Evolutionary conservation across 2,797 vertebrate genomes (phyloP).

Genomic region (Taenioides sp.): DNA sequence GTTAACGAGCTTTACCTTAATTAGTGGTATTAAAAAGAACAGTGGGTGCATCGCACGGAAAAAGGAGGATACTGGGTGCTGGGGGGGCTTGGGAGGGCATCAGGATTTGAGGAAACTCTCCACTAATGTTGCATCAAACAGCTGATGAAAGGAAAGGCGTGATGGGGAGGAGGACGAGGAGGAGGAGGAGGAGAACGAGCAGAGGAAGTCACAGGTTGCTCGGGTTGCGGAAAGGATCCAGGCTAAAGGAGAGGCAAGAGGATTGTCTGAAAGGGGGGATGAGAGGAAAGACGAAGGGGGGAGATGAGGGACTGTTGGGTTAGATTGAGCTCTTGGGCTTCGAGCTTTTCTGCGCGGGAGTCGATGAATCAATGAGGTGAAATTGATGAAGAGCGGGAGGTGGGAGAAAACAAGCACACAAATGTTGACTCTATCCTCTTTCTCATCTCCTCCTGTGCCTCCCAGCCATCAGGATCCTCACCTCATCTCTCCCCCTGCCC

Average conservation of each 20-base stretch:
- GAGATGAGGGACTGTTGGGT: constrained; percentile 20
- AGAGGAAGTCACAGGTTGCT: constrained; percentile 66
- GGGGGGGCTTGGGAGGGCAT: constrained; percentile 48
- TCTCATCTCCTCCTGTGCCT: constrained; percentile 57
- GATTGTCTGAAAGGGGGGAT: constrained; percentile 37
- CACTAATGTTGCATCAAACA: constrained; percentile 63
- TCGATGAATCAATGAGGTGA: constrained; percentile 65
- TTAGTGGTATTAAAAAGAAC: constrained; percentile 80
- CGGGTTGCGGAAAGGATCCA: constrained; percentile 60
- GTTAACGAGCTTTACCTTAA: constrained; percentile 84
- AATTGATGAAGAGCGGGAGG: constrained; percentile 64
- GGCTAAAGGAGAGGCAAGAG: constrained; percentile 49
- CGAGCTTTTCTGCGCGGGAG: constrained; percentile 58
- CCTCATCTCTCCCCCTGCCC: constrained; percentile 29
- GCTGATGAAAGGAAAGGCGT: constrained; percentile 56
- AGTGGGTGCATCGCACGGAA: constrained; percentile 49
- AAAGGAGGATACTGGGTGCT: constrained; percentile 13
- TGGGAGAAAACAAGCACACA: constrained; percentile 55
- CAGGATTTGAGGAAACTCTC: constrained; percentile 57
- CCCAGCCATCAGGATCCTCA: constrained; percentile 62
- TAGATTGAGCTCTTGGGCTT: constrained; percentile 42
- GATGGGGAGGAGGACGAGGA: constrained; percentile 33
- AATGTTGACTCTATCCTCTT: constrained; percentile 68
- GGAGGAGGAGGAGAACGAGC: constrained; percentile 34
- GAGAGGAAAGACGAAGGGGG: constrained; percentile 16